Percentiles rank a stretch among this genome's conserved stretches.
Conservation (phyloP, 2,888 invertebrate species). For the Timema cristinae region DNA sequence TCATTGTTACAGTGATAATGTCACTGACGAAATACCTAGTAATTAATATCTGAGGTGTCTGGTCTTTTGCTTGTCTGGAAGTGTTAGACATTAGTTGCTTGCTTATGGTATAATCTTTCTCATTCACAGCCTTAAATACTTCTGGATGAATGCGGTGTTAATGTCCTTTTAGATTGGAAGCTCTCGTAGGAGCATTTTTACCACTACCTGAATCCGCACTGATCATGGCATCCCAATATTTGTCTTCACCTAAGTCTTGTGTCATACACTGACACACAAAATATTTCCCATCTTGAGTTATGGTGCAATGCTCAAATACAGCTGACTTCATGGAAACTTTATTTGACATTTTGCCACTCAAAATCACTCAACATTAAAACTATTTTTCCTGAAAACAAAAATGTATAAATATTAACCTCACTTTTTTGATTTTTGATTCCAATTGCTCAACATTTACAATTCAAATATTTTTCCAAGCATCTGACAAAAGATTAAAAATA, state of each 20-base stretch:
- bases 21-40: background rate
- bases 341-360: too few relatives aligned
- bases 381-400: too few relatives aligned
- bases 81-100: background rate
- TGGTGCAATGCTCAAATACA: background rate
- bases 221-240: background rate
- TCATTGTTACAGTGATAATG: slow-evolving; percentile 3
- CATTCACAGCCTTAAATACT: slow-evolving; percentile 8
- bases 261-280: slow-evolving; percentile 6
- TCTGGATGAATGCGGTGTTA: background rate
- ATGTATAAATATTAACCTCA: too few relatives aligned
- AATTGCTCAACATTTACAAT: too few relatives aligned
- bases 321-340: background rate
- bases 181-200: slow-evolving; percentile 4
- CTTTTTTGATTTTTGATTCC: too few relatives aligned
- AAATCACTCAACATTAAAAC: too few relatives aligned
- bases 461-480: too few relatives aligned
- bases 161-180: slow-evolving; percentile 4
- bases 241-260: background rate
- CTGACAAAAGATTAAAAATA: too few relatives aligned
- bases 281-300: background rate
- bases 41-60: background rate
- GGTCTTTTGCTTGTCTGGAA: slow-evolving; percentile 4
- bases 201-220: background rate
- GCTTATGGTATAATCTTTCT: background rate